Percentiles rank a stretch among this genome's conserved stretches.
Evolutionary conservation across 1,140 invertebrate species (phyloP).

Genomic region (Cheumatopsyche charites): DNA sequence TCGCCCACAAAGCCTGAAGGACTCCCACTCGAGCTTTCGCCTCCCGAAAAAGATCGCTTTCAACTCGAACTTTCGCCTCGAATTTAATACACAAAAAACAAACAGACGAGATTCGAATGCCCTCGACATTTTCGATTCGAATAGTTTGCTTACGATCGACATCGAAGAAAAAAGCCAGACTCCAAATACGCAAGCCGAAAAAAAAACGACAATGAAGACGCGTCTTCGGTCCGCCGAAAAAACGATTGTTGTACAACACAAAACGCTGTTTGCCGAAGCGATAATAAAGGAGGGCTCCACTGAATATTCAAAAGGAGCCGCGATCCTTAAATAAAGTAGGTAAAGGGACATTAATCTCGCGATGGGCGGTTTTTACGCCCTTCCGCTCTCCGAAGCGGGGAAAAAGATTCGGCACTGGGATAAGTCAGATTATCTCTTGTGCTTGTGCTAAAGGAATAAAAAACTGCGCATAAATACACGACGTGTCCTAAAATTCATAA

Average conservation of each 20-base stretch:
- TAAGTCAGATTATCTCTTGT: slow-evolving; percentile 36
- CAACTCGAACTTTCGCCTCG: not conserved
- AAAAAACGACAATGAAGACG: slow-evolving; percentile 26
- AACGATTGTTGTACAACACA: slow-evolving; percentile 32
- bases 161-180: too few relatives aligned
- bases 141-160: not conserved
- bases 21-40: too few relatives aligned
- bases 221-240: not conserved
- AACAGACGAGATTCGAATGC: not conserved
- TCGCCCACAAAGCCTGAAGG: too few relatives aligned
- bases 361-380: not conserved
- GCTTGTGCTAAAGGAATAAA: not conserved
- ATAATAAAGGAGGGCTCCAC: slow-evolving; percentile 33
- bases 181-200: too few relatives aligned
- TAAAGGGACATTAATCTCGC: slow-evolving; percentile 38
- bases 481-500: too few relatives aligned
- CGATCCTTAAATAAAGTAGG: slow-evolving; percentile 34
- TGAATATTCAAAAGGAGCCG: slow-evolving; percentile 35
- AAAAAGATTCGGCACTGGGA: slow-evolving; percentile 9
- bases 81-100: too few relatives aligned
- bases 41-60: not conserved
- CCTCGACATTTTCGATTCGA: not conserved
- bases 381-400: not conserved
- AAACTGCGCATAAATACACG: not conserved
- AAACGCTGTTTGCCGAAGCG: slow-evolving; percentile 33